phyloP scores from a whole-genome alignment of 2,113 vertebrate genomes.

The Rhinoderma darwinii region DNA sequence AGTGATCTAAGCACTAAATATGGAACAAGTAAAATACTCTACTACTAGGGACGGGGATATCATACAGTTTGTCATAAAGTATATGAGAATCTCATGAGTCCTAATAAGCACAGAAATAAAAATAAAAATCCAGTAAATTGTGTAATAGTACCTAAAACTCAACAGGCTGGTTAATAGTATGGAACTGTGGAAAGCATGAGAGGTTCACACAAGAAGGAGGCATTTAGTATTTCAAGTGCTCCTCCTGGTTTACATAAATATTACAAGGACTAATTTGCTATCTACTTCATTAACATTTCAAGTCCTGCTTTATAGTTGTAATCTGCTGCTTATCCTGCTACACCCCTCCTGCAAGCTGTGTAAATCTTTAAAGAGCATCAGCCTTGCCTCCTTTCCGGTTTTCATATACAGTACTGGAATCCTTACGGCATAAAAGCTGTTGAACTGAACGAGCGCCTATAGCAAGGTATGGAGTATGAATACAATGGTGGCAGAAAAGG shows the following conservation, averaged over 20 bases:
- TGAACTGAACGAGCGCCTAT: neutral
- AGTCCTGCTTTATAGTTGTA: no score
- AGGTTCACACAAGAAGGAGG: neutral
- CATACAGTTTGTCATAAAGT: neutral
- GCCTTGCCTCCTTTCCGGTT: neutral
- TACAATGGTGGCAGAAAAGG: neutral
- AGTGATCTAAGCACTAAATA: slow-evolving; percentile 19
- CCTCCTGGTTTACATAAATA: no score
- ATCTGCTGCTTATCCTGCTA: no score
- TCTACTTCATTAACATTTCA: neutral
- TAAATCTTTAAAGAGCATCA: no score
- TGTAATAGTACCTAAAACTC: neutral
- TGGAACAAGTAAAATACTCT: neutral
- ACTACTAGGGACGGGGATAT: neutral
- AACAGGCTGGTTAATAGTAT: neutral
- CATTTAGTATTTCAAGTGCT: neutral
- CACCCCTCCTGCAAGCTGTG: no score
- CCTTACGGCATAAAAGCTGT: neutral
- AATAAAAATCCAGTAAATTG: neutral
- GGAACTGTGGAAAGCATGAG: neutral
- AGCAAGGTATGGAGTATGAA: neutral
- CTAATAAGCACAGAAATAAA: neutral
- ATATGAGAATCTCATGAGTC: neutral
- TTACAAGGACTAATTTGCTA: neutral
- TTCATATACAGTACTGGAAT: neutral